phyloP scores from a whole-genome alignment of 2,797 vertebrate genomes.

The Phoxinus dragarum region DNA sequence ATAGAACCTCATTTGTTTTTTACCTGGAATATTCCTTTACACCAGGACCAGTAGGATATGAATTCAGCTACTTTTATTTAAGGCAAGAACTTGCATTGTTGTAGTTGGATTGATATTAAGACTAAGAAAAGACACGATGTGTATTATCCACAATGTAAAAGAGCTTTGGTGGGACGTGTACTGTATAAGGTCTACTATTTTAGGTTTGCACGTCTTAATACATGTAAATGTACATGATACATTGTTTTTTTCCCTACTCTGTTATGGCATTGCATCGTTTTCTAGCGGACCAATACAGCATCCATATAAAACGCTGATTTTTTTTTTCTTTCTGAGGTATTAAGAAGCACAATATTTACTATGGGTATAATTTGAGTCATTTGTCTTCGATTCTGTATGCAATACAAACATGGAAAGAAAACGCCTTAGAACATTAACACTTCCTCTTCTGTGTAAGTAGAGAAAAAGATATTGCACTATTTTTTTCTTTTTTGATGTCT shows the following conservation, averaged over 20 bases:
- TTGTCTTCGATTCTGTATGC: conserved; percentile 83
- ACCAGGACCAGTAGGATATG: no score
- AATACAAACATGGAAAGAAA: conserved; percentile 82
- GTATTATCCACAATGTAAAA: conserved; percentile 30
- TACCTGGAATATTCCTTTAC: neutral
- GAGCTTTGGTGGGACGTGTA: conserved; percentile 9
- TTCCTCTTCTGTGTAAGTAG: conserved; percentile 81
- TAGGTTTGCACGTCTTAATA: conserved; percentile 69
- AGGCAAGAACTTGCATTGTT: neutral
- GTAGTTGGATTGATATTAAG: neutral
- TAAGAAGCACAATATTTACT: conserved; percentile 84
- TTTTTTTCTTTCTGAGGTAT: conserved; percentile 71
- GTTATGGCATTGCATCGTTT: conserved; percentile 74
- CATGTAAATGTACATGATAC: conserved; percentile 52
- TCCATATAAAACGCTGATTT: conserved; percentile 62
- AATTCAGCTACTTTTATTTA: neutral
- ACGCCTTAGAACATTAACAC: conserved; percentile 83
- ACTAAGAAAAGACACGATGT: neutral
- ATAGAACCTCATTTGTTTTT: neutral
- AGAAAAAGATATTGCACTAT: conserved; percentile 77
- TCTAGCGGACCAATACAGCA: conserved; percentile 79
- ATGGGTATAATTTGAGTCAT: conserved; percentile 73
- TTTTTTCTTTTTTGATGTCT: conserved; percentile 76
- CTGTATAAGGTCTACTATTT: neutral
- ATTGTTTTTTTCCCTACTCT: conserved; percentile 65